Evolutionary conservation across 2,888 invertebrate species (phyloP).

Genomic region (Onthophagus sagittarius): DNA sequence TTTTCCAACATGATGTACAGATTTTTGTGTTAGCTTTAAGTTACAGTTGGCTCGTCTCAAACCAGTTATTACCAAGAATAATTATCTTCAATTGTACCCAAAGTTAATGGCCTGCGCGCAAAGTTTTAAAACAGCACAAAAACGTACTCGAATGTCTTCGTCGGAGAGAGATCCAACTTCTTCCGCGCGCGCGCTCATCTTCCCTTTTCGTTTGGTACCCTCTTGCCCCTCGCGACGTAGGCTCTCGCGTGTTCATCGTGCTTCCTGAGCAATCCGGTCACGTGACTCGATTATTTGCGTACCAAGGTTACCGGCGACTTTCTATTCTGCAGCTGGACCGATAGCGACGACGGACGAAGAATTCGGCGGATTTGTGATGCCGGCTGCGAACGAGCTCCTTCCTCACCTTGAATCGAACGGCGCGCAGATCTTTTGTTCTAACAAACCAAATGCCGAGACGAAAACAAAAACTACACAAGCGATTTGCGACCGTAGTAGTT

Average conservation of each 20-base stretch:
- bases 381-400: not conserved
- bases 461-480: not conserved
- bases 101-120: not conserved
- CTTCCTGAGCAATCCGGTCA: constrained; percentile 3
- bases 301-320: constrained; percentile 22
- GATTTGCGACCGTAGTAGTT: not conserved
- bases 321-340: constrained; percentile 18
- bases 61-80: not conserved
- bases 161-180: not conserved
- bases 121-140: not conserved
- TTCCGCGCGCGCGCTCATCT: not conserved
- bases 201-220: not conserved
- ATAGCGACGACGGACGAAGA: constrained; percentile 9
- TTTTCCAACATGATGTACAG: not conserved
- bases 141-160: not conserved
- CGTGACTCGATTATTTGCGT: constrained; percentile 19
- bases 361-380: constrained; percentile 1
- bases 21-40: not conserved
- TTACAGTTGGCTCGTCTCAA: not conserved
- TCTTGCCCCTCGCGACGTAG: no score
- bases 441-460: not conserved
- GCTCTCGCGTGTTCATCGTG: not conserved
- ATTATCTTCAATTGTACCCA: not conserved
- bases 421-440: not conserved
- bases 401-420: not conserved